Conservation (phyloP, 2,888 invertebrate species). For the Junonia oenone region DNA sequence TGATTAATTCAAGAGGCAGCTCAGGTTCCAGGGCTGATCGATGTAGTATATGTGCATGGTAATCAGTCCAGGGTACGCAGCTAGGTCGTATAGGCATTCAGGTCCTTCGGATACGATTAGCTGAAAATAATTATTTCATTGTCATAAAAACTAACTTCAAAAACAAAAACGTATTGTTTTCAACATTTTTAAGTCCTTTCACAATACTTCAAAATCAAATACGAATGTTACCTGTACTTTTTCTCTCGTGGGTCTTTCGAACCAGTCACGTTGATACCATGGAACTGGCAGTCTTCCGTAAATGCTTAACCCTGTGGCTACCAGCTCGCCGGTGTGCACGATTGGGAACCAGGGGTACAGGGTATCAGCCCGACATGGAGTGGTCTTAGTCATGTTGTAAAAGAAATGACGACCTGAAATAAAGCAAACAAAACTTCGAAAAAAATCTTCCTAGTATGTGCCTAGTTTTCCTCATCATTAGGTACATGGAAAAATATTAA, state of each 20-base stretch:
- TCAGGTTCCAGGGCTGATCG: constrained; percentile 43
- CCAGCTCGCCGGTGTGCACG: constrained; percentile 33
- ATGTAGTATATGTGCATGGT: constrained; percentile 63
- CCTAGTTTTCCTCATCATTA: background rate
- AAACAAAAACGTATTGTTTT: background rate
- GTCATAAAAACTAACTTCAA: too few species aligned
- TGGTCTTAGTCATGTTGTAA: constrained; percentile 41
- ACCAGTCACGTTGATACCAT: constrained; percentile 37
- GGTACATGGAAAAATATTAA: background rate
- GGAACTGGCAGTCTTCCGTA: constrained; percentile 33
- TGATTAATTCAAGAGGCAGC: too few species aligned
- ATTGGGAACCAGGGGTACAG: constrained; percentile 48
- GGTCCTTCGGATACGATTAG: constrained; percentile 49
- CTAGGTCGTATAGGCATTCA: constrained; percentile 47
- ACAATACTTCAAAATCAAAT: too few species aligned
- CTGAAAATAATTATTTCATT: too few species aligned
- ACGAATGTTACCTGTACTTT: constrained; percentile 37
- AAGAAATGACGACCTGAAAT: constrained; percentile 47
- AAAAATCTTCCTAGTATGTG: too few species aligned
- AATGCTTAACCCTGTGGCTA: constrained; percentile 38
- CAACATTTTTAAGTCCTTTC: background rate
- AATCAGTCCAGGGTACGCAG: constrained; percentile 39
- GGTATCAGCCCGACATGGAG: constrained; percentile 34
- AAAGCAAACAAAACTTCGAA: too few species aligned
- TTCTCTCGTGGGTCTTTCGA: constrained; percentile 35